phyloP scores from a whole-genome alignment of 2,888 invertebrate species.

The Pachydiplax longipennis region DNA sequence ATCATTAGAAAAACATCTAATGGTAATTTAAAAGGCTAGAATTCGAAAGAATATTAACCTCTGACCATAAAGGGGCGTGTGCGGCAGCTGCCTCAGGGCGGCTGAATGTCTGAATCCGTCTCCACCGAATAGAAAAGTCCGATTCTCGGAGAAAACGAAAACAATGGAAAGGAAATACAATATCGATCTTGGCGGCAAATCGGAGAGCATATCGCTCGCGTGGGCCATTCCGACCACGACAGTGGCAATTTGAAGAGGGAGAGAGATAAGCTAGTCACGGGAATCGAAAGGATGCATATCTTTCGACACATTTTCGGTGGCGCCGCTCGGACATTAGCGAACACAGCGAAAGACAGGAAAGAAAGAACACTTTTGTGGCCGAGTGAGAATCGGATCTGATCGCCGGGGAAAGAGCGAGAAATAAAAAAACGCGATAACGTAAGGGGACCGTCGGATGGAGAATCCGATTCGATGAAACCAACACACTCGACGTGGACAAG shows the following conservation, averaged over 20 bases:
- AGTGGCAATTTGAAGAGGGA: background rate
- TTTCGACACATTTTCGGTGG: conserved; percentile 10
- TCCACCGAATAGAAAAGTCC: background rate
- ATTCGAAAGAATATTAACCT: too few relatives aligned
- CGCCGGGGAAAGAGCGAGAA: conserved; percentile 48
- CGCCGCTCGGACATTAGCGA: background rate
- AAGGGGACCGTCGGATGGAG: background rate
- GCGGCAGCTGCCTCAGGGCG: too few relatives aligned
- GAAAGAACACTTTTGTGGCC: background rate
- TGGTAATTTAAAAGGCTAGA: too few relatives aligned
- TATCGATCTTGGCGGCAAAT: background rate
- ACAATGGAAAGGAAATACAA: background rate
- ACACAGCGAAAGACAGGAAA: background rate
- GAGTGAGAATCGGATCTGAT: background rate
- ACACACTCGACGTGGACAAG: too few relatives aligned
- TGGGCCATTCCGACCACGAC: background rate
- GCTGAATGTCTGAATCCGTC: too few relatives aligned
- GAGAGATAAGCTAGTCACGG: background rate
- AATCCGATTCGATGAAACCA: background rate
- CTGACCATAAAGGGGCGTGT: too few relatives aligned
- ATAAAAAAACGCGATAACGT: background rate
- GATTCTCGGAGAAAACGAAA: background rate
- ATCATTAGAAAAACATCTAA: too few relatives aligned
- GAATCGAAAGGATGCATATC: conserved; percentile 1
- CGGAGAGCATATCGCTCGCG: background rate